Conservation (phyloP, 2,113 vertebrate species). For the Hypocryptadius cinnamomeus region DNA sequence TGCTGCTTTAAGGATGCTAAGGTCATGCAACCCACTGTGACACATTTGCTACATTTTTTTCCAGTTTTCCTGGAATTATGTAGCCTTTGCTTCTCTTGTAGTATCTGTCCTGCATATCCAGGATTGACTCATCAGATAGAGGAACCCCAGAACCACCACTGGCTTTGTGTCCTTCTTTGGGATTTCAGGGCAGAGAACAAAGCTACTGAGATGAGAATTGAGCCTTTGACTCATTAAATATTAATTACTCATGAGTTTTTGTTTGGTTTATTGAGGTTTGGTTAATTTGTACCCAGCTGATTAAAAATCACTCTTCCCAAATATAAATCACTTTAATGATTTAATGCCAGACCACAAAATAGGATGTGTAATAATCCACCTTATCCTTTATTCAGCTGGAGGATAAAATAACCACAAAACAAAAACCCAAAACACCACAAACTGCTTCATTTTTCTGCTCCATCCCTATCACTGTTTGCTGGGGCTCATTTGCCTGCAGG, state of each 20-base stretch:
- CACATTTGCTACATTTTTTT: not conserved
- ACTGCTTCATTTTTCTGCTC: not conserved
- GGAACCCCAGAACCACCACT: not conserved
- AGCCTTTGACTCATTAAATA: not conserved
- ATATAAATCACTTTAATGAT: not conserved
- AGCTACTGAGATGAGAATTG: not conserved
- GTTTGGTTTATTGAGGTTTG: not conserved
- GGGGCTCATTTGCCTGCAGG: not conserved
- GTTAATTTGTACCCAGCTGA: not conserved
- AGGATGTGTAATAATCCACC: not conserved
- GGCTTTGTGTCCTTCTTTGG: not conserved
- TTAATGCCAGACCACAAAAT: not conserved
- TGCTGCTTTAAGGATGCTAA: not conserved
- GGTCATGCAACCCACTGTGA: not conserved
- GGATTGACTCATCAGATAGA: not conserved
- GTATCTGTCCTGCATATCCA: not conserved
- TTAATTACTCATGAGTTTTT: not conserved
- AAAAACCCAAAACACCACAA: not conserved
- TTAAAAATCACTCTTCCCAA: not conserved
- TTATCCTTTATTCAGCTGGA: not conserved
- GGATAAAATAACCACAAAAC: not conserved
- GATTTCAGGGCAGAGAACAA: not conserved
- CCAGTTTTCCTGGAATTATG: conserved; percentile 6
- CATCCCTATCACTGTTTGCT: not conserved
- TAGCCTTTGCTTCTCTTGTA: not conserved